Conservation (phyloP, 1,140 invertebrate species). For the Sinella curviseta region DNA sequence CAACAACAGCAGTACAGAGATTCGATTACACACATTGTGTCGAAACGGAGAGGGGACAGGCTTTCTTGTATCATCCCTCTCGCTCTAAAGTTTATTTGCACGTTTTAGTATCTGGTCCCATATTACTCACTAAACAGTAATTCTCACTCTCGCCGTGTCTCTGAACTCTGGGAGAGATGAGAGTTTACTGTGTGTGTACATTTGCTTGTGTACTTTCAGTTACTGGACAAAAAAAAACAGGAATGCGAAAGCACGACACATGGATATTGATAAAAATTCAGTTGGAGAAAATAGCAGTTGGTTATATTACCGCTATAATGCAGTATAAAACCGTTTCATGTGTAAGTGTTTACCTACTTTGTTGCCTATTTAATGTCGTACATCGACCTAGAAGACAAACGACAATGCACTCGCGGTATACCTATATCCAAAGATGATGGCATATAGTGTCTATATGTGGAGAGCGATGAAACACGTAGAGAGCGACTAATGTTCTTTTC, state of each 20-base stretch:
- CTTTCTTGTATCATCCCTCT: too few species aligned
- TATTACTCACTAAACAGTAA: neutral
- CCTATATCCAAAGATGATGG: too few species aligned
- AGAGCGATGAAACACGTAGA: neutral
- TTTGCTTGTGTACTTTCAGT: neutral
- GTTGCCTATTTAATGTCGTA: neutral
- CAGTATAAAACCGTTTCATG: too few species aligned
- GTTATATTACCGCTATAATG: too few species aligned
- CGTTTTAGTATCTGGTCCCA: neutral
- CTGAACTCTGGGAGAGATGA: neutral
- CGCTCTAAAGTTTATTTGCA: neutral
- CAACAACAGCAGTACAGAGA: neutral
- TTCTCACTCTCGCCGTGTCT: too few species aligned
- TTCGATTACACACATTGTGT: too few species aligned
- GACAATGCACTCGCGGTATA: slow-evolving; percentile 12
- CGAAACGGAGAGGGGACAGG: too few species aligned
- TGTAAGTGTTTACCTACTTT: slow-evolving; percentile 14
- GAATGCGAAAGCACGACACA: neutral
- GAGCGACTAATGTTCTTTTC: too few species aligned
- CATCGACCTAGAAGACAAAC: slow-evolving; percentile 12
- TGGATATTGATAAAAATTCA: slow-evolving; percentile 18
- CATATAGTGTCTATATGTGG: neutral
- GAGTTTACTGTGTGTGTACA: neutral
- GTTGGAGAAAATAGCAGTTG: too few species aligned
- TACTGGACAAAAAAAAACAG: neutral